Evolutionary conservation across 2,797 vertebrate species (phyloP).

Genomic region (Malurus leucopterus): DNA sequence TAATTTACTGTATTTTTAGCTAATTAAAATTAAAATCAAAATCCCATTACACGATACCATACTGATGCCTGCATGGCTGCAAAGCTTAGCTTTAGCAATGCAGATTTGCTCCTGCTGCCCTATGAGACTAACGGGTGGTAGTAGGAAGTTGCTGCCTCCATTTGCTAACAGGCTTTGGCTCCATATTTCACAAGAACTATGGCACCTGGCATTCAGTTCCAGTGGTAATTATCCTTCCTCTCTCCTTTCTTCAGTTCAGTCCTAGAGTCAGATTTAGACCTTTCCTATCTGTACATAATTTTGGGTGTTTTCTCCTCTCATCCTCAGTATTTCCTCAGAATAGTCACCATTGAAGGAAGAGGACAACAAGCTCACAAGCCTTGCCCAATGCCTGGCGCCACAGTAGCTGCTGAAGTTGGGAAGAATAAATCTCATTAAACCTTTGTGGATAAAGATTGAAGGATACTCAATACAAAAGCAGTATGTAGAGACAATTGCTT

Average conservation of each 20-base stretch:
- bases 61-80: not conserved
- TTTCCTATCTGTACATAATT: not conserved
- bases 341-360: not conserved
- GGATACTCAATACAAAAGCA: not conserved
- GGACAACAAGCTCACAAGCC: not conserved
- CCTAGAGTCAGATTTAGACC: not conserved
- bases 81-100: not conserved
- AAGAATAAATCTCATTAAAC: not conserved
- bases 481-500: not conserved
- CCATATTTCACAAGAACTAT: not conserved
- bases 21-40: slow-evolving; percentile 37
- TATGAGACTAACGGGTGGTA: fast-evolving
- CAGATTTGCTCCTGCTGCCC: not conserved
- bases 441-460: not conserved
- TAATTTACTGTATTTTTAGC: not conserved
- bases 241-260: not conserved
- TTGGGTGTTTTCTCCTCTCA: not conserved
- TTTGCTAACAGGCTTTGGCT: not conserved
- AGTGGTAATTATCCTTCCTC: not conserved
- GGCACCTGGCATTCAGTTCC: not conserved
- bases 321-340: not conserved
- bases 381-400: not conserved
- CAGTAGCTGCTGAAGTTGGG: not conserved
- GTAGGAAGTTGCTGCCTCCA: not conserved
- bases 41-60: not conserved